A percentile compares a stretch with the other conserved stretches of the same genome.
Conservation (phyloP, 2,888 invertebrate species). For the Scrobipalpa atriplicella region DNA sequence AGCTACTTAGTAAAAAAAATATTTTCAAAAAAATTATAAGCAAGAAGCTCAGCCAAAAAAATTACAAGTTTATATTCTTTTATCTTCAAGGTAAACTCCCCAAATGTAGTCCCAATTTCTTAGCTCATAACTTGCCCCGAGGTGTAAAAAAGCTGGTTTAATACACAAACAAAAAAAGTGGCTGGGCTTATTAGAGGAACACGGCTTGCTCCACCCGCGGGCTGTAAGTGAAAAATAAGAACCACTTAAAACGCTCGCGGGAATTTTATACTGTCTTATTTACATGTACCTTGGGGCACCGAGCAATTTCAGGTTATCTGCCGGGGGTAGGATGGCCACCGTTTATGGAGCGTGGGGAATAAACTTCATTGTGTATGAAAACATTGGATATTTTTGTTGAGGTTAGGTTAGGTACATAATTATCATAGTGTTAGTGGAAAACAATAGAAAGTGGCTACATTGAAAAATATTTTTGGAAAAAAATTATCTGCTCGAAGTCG, state of each 20-base stretch:
- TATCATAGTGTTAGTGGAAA: too few relatives aligned
- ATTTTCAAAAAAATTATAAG: background rate
- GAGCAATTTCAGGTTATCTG: slow-evolving; percentile 30
- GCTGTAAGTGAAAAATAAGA: slow-evolving; percentile 26
- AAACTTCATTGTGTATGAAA: background rate
- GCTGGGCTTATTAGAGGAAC: slow-evolving; percentile 20
- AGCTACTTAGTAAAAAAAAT: too few relatives aligned
- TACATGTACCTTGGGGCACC: slow-evolving; percentile 24
- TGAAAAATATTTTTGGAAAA: too few relatives aligned
- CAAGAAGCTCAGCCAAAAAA: background rate
- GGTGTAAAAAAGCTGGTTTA: slow-evolving; percentile 14
- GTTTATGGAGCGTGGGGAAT: background rate
- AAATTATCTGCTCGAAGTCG: too few relatives aligned
- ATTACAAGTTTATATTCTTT: background rate
- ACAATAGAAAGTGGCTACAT: too few relatives aligned
- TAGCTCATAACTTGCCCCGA: slow-evolving; percentile 9
- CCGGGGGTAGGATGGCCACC: background rate
- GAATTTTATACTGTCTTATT: slow-evolving; percentile 26
- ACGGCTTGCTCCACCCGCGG: slow-evolving; percentile 1
- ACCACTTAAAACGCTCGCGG: slow-evolving; percentile 24
- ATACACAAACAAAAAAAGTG: slow-evolving; percentile 20
- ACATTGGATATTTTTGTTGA: background rate
- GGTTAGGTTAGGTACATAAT: too few relatives aligned
- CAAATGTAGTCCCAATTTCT: background rate
- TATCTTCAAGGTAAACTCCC: slow-evolving; percentile 2